Percentiles rank a stretch among this genome's conserved stretches.
These are phyloP conservation scores for Epistrophe eligans DNA, from an alignment of 2,888 invertebrate genomes.

Conservation along the genomic window DNA sequence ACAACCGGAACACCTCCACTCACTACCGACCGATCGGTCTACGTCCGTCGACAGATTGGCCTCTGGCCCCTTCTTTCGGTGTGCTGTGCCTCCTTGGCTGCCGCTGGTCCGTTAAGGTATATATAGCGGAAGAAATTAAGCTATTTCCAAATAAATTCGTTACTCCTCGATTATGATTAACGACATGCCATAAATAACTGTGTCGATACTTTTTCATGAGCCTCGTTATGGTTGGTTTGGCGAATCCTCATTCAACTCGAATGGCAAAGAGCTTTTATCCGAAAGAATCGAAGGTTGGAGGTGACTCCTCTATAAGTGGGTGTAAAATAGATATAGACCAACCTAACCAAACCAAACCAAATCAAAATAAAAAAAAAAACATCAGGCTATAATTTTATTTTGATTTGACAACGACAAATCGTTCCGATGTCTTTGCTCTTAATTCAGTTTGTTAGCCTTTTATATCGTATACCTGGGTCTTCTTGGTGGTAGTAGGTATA, in stretches of 20 bases:
- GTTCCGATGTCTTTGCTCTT: slow-evolving; percentile 59
- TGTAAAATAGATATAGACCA: slow-evolving; percentile 24
- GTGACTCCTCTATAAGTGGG: slow-evolving; percentile 14
- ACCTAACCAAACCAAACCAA: background rate
- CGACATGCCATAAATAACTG: slow-evolving; percentile 74
- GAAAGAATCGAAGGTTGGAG: slow-evolving; percentile 16
- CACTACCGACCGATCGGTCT: background rate
- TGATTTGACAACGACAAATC: slow-evolving; percentile 75
- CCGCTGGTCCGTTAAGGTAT: background rate
- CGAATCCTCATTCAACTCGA: slow-evolving; percentile 4
- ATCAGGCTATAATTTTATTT: slow-evolving; percentile 71
- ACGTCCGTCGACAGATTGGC: slow-evolving; percentile 9
- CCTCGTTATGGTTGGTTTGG: slow-evolving; percentile 25
- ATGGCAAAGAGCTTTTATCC: slow-evolving; percentile 16
- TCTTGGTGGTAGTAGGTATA: background rate
- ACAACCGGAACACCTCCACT: background rate
- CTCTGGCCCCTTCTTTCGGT: background rate
- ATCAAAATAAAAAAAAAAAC: slow-evolving; percentile 37
- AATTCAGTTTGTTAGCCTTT: slow-evolving; percentile 9
- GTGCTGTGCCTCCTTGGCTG: background rate
- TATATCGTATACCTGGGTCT: background rate
- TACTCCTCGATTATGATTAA: slow-evolving; percentile 76
- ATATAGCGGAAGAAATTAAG: slow-evolving; percentile 74
- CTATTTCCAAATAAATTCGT: slow-evolving; percentile 75
- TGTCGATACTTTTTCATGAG: slow-evolving; percentile 74